phyloP scores from a whole-genome alignment of 2,888 invertebrate genomes.

The Gryllus longicercus region DNA sequence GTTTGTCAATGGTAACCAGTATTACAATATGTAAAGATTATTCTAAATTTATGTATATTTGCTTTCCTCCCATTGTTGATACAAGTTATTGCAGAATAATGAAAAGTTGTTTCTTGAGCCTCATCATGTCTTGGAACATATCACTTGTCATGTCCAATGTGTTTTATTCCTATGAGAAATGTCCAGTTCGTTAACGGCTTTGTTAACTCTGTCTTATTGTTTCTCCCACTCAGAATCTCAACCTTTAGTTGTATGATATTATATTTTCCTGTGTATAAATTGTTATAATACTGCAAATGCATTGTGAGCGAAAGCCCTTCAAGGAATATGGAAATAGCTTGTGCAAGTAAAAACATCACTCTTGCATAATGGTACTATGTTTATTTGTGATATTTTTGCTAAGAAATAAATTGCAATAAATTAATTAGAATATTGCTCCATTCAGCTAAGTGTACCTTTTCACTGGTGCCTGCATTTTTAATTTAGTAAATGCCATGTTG shows the following conservation, averaged over 20 bases:
- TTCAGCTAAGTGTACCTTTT: slow-evolving; percentile 17
- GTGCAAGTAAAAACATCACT: slow-evolving; percentile 10
- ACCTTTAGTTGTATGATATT: background rate
- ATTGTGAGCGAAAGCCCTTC: background rate
- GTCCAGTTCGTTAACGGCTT: background rate
- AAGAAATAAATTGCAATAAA: slow-evolving; percentile 24
- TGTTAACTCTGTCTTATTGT: no score
- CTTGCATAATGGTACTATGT: slow-evolving; percentile 17
- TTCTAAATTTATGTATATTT: background rate
- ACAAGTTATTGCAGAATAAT: background rate
- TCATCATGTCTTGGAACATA: background rate
- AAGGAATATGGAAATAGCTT: background rate
- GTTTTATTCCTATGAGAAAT: background rate
- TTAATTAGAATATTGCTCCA: slow-evolving; percentile 25
- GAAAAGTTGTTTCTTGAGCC: background rate
- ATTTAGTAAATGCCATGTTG: slow-evolving; percentile 10
- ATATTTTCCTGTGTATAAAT: background rate
- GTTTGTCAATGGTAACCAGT: background rate
- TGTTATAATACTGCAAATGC: background rate
- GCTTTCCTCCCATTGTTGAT: background rate
- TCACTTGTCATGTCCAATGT: background rate
- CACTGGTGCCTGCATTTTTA: slow-evolving; percentile 17
- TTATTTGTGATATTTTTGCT: slow-evolving; percentile 30
- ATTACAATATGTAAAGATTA: background rate
- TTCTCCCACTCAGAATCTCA: background rate